These are phyloP conservation scores for Andrena praecox DNA, from an alignment of 2,888 invertebrate genomes.

Conservation along the genomic window DNA sequence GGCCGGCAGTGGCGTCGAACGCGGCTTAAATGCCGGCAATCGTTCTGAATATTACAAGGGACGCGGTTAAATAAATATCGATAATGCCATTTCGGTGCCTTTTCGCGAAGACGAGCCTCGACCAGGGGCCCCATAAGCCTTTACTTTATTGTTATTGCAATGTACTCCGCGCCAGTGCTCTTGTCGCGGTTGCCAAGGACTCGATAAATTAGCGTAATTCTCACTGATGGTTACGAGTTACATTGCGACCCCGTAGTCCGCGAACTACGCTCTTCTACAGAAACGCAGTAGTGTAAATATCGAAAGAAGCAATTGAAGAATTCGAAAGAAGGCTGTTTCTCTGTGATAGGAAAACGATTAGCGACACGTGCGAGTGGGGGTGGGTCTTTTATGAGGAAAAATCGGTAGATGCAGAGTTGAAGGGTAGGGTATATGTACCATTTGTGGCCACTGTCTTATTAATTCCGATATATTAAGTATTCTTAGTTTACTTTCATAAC, in stretches of 20 bases:
- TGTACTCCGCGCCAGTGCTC: slow-evolving; percentile 52
- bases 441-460: too few species aligned
- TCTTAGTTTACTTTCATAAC: too few species aligned
- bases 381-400: too few species aligned
- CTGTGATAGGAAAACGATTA: background rate
- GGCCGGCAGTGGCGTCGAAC: slow-evolving; percentile 52
- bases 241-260: slow-evolving; percentile 31
- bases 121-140: slow-evolving; percentile 69
- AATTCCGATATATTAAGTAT: too few species aligned
- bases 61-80: slow-evolving; percentile 72
- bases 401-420: background rate
- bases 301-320: background rate
- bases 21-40: slow-evolving; percentile 66
- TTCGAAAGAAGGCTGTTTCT: background rate
- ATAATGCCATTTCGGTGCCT: slow-evolving; percentile 71
- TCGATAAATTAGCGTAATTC: slow-evolving; percentile 71
- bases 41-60: slow-evolving; percentile 66
- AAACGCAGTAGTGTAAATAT: background rate
- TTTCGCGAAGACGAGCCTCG: slow-evolving; percentile 70
- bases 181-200: slow-evolving; percentile 33
- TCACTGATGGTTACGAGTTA: slow-evolving; percentile 65
- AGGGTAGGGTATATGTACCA: too few species aligned
- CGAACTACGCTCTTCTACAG: background rate
- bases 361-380: too few species aligned
- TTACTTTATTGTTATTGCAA: slow-evolving; percentile 76